These are phyloP conservation scores for Hydrolagus affinis DNA, from an alignment of 2,113 vertebrate genomes.

Conservation along the genomic window DNA sequence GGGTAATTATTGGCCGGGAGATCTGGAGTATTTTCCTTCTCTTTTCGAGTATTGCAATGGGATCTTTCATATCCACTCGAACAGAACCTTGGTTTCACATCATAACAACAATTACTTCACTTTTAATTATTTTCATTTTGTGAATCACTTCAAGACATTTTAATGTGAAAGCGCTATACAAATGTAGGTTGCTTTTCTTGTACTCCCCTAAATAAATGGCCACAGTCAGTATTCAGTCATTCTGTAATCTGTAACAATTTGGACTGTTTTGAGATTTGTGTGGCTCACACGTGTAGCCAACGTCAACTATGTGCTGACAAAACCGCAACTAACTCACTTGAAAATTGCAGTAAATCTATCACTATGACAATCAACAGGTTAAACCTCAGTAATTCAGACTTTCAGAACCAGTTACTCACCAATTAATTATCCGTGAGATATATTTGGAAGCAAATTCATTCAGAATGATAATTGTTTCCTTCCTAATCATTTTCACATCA, in stretches of 20 bases:
- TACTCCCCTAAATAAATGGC: background rate
- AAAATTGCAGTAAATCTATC: background rate
- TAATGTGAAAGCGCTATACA: background rate
- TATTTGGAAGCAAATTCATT: background rate
- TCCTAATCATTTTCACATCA: background rate
- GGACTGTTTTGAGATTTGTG: background rate
- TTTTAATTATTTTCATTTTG: background rate
- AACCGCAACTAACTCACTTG: background rate
- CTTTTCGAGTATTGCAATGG: background rate
- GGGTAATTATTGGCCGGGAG: too few species aligned
- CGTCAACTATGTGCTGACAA: background rate
- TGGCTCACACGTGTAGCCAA: background rate
- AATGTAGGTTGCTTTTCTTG: too few species aligned
- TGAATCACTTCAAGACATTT: background rate
- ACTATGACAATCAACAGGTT: background rate
- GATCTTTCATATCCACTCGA: too few species aligned
- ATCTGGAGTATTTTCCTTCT: background rate
- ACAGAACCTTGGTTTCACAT: too few species aligned
- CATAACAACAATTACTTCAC: background rate
- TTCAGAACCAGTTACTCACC: too few species aligned
- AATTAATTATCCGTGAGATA: background rate
- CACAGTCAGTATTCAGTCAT: background rate
- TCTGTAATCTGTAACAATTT: background rate
- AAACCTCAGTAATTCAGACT: background rate
- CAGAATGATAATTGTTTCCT: background rate